Evolutionary conservation across 2,797 vertebrate species (phyloP), one percentile per base, ranked within the genome.

Genomic region (Enteromius paludinosus): DNA sequence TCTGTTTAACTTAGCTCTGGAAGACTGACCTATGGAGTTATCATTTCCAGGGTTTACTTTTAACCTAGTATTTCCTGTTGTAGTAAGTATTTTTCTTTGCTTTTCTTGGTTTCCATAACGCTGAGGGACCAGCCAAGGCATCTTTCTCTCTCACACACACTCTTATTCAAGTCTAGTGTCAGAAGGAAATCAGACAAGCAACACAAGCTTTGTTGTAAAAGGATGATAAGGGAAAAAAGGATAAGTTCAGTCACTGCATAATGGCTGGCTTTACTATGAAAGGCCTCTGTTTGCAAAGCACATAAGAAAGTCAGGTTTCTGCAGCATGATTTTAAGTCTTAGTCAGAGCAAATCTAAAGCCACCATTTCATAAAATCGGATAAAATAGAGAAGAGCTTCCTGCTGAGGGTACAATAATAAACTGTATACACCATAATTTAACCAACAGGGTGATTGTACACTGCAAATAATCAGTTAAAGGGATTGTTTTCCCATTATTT

Each of bases 171-270:
- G 73, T 54, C 43, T 45, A 30, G 45, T 52, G 75, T 79, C 47
- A 73, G 61, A 66, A 65, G 28, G 70, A 81, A 84, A 86, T 69
- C 79, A 84, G 71, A 79, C 54, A 56, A 75, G 61, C 65, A 61
- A 79, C 75, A 54, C 15, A 82, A 66, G 47, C 49, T 82, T 73
- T 85, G 59, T 74, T 59, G 77, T 61, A 83, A 75, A 56, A 54
- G 80, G 23, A 75, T 68, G 61, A 66, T 75, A 73, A 73, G 28
- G 78, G 23, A 28, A 47, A 79, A 79, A 62, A 61, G 38, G 64
- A 79, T 49, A 30, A 41, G 25, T 64, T 79, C 47, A 85, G 75
- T 73, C 23, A 56, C 56, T 70, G 43, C 80, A 83, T 62, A 79
- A 75, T 78, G 80, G 62, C 61, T 81, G 33, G 49, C 33, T 49